Percentiles rank a stretch among this genome's conserved stretches.
Evolutionary conservation across 2,888 invertebrate genomes (phyloP).

Genomic region (Pseudococcus jackbeardsleyi): DNA sequence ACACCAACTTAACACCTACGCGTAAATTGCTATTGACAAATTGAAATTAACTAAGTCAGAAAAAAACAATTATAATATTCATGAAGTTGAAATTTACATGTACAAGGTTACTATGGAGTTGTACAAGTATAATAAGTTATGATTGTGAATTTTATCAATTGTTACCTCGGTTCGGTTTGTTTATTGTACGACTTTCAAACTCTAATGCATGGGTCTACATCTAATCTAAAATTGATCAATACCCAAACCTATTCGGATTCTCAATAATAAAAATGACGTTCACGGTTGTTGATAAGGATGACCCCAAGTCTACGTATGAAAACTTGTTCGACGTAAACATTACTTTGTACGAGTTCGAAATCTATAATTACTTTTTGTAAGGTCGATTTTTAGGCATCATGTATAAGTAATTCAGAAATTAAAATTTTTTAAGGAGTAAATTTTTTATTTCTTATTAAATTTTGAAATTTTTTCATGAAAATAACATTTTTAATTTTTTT

Average conservation of each 20-base stretch:
- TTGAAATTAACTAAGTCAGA: constrained; percentile 27
- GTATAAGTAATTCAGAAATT: no score
- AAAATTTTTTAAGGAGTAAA: no score
- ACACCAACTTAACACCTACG: constrained; percentile 12
- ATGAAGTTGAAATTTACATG: constrained; percentile 37
- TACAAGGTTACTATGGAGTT: constrained; percentile 7
- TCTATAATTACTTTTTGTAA: not conserved
- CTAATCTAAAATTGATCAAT: constrained; percentile 23
- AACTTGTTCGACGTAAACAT: not conserved
- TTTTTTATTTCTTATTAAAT: no score
- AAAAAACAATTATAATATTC: constrained; percentile 42
- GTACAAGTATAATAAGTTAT: constrained; percentile 9
- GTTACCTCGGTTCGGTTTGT: constrained; percentile 16
- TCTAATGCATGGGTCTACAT: not conserved
- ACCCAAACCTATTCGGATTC: not conserved
- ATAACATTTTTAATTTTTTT: no score
- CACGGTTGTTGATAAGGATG: not conserved
- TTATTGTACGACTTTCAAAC: constrained; percentile 1
- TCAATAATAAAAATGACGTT: constrained; percentile 3
- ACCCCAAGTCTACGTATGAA: not conserved
- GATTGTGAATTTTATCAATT: constrained; percentile 23
- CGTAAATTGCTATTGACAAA: constrained; percentile 42
- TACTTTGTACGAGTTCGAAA: not conserved
- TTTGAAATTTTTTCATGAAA: no score
- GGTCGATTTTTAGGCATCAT: no score